Conservation (phyloP, 2,888 invertebrate genomes). For the Campoplex nolae region DNA sequence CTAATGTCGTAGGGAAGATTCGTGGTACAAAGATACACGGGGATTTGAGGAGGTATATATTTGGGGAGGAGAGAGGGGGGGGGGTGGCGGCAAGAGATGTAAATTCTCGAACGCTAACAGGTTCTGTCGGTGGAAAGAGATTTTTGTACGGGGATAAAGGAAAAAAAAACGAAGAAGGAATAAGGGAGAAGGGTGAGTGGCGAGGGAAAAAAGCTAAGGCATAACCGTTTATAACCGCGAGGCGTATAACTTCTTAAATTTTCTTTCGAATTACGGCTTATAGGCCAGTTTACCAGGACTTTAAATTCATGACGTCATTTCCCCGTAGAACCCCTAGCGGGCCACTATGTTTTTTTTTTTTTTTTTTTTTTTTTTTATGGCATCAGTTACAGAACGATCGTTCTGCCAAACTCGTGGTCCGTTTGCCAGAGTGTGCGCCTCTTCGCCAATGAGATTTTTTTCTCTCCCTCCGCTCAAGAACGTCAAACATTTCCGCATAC, state of each 20-base stretch:
- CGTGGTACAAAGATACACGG: not conserved
- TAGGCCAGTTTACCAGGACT: constrained; percentile 68
- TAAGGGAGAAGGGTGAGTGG: constrained; percentile 7
- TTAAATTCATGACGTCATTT: constrained; percentile 74
- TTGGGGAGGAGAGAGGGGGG: too few species aligned
- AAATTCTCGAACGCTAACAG: constrained; percentile 60
- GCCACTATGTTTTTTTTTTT: not conserved
- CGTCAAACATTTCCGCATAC: constrained; percentile 41
- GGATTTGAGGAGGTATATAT: not conserved
- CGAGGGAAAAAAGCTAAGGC: constrained; percentile 37
- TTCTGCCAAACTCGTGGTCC: constrained; percentile 57
- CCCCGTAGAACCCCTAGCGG: constrained; percentile 54
- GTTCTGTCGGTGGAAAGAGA: constrained; percentile 60
- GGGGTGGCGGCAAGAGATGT: constrained; percentile 38
- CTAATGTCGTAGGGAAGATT: constrained; percentile 8
- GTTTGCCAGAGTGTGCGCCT: constrained; percentile 23
- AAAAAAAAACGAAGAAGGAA: constrained; percentile 7
- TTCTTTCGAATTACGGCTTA: constrained; percentile 70
- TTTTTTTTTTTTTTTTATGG: constrained; percentile 55
- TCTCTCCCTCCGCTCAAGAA: constrained; percentile 38
- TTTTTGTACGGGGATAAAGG: constrained; percentile 42
- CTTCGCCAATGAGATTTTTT: constrained; percentile 65
- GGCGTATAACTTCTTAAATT: constrained; percentile 70
- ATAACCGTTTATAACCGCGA: constrained; percentile 68
- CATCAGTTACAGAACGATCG: constrained; percentile 66